Evolutionary conservation across 2,888 invertebrate species (phyloP).

Genomic region (Frankliniella intonsa): DNA sequence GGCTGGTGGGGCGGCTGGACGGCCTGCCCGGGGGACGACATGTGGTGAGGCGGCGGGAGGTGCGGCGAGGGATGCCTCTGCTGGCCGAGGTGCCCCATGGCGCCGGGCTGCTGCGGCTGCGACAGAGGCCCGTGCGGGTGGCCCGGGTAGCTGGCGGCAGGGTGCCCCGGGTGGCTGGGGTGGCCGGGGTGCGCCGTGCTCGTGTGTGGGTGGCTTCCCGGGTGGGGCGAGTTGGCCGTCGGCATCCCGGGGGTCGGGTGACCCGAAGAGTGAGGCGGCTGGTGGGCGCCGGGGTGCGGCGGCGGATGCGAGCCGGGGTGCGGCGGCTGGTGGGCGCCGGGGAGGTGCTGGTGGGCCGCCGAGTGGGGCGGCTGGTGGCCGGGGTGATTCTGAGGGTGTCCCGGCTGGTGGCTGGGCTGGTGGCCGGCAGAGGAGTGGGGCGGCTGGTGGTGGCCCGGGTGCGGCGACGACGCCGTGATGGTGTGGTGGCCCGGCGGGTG

Average conservation of each 20-base stretch:
- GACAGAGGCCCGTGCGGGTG: slow-evolving; percentile 18
- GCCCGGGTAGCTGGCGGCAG: slow-evolving; percentile 30
- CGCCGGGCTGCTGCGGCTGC: slow-evolving; percentile 34
- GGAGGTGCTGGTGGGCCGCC: slow-evolving; percentile 32
- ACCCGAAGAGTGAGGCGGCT: slow-evolving; percentile 36
- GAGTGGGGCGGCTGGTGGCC: slow-evolving; percentile 31
- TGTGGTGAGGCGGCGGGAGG: slow-evolving; percentile 35
- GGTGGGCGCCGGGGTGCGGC: slow-evolving; percentile 35
- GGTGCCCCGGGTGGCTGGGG: slow-evolving; percentile 33
- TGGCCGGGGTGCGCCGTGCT: slow-evolving; percentile 37
- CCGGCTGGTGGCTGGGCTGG: background rate
- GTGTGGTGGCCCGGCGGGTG: slow-evolving; percentile 3
- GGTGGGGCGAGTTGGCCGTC: slow-evolving; percentile 34
- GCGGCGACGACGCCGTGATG: slow-evolving; percentile 2
- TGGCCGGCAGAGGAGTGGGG: background rate
- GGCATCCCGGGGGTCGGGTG: slow-evolving; percentile 37
- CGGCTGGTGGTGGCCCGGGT: background rate
- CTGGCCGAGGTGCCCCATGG: slow-evolving; percentile 32
- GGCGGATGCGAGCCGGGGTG: slow-evolving; percentile 35
- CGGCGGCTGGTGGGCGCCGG: slow-evolving; percentile 36
- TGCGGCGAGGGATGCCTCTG: slow-evolving; percentile 31
- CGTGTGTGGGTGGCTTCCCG: slow-evolving; percentile 36
- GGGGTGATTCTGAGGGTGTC: background rate
- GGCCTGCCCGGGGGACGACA: slow-evolving; percentile 28
- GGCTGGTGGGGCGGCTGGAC: slow-evolving; percentile 18